phyloP scores from a whole-genome alignment of 2,797 vertebrate genomes.

The Naso thynnoides region DNA sequence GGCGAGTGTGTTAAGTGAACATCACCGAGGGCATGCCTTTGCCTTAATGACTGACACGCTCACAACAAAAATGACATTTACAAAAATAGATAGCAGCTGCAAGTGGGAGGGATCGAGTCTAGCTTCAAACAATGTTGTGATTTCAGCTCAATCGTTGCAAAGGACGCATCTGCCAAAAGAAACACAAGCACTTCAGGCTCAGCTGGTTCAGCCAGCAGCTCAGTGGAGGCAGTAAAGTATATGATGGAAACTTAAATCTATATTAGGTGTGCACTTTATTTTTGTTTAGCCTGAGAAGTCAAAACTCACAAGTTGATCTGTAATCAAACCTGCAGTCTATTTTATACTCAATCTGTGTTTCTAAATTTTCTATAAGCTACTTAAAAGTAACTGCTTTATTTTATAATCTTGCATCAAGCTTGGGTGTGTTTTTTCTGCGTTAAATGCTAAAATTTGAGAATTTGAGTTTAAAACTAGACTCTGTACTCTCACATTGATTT shows the following conservation, averaged over 20 bases:
- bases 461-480: conserved; percentile 9
- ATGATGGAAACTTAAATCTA: background rate
- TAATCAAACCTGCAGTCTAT: conserved; percentile 25
- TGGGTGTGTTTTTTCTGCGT: conserved; percentile 1
- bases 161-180: conserved; percentile 27
- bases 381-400: conserved; percentile 13
- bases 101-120: conserved; percentile 6
- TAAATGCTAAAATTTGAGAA: conserved; percentile 5
- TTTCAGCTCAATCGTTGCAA: conserved; percentile 11
- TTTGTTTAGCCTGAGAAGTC: conserved; percentile 13
- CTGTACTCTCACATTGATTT: background rate
- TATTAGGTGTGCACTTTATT: conserved; percentile 16
- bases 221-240: background rate
- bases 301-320: conserved; percentile 24
- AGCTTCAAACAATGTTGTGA: conserved; percentile 12
- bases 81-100: conserved; percentile 9
- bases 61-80: conserved; percentile 16
- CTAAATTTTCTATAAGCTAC: conserved; percentile 43
- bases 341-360: conserved; percentile 30
- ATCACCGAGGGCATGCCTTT: background rate
- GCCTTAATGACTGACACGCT: conserved; percentile 7
- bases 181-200: conserved; percentile 49
- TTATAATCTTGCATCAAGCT: conserved; percentile 12
- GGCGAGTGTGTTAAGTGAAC: background rate
- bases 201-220: conserved; percentile 44